Evolutionary conservation across 2,797 vertebrate species (phyloP).

Genomic region (Gallinago stenura): DNA sequence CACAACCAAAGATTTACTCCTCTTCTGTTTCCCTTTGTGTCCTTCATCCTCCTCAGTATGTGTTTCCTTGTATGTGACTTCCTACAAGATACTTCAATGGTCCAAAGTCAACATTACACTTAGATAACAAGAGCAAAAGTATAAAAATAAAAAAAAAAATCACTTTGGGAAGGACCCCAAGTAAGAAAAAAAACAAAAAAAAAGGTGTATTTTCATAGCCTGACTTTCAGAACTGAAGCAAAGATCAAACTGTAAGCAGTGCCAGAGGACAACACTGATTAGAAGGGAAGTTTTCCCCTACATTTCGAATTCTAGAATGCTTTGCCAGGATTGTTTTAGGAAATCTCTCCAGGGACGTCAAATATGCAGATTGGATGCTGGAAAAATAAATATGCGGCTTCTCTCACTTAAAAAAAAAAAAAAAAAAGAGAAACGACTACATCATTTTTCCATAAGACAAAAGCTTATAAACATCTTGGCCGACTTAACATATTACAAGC

Average conservation of each 20-base stretch:
- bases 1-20: not conserved
- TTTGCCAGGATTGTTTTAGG: not conserved
- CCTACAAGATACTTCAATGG: not conserved
- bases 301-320: not conserved
- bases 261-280: not conserved
- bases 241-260: not conserved
- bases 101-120: not conserved
- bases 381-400: not conserved
- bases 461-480: not conserved
- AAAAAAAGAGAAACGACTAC: not conserved
- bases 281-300: not conserved
- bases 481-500: not conserved
- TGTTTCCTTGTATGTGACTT: not conserved
- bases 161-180: not conserved
- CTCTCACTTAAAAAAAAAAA: not conserved
- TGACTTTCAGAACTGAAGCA: not conserved
- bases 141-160: not conserved
- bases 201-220: not conserved
- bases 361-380: not conserved
- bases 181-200: not conserved
- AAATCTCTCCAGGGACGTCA: not conserved
- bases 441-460: not conserved
- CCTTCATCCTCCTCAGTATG: not conserved
- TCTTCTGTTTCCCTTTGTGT: not conserved
- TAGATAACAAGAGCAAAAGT: not conserved